Evolutionary conservation across 2,797 vertebrate genomes (phyloP), one percentile per base, ranked within the genome.

Genomic region (Sebastes jordani): DNA sequence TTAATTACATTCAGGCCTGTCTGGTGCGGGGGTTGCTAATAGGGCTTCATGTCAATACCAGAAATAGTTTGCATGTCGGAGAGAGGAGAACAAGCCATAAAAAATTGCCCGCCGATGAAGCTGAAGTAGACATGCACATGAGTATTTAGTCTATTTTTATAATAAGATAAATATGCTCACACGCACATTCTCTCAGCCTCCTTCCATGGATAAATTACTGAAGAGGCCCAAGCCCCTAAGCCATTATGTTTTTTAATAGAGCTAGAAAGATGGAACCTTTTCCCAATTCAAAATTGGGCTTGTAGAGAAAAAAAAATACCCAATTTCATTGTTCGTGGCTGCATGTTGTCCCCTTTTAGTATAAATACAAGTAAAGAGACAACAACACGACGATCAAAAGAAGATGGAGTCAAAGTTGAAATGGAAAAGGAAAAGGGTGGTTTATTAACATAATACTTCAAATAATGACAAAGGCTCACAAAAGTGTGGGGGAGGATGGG

Each of bases 81-180:
- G 18, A 20, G 8, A 52, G 0, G 8, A 20, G 4, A n/a, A 52
- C 11, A 10, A 54, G 9, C n/a, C 9, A 54, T 9, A 54, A 55
- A 55, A 22, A 25, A 0, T 6, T 55, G 2, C 11, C 5, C 5
- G 0, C 22, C 54, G 0, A n/a, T 52, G 46, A n/a, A 9, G 46
- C 20, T 52, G 46, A 52, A n/a, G 46, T 52, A 8, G 2, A n/a
- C 18, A 52, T 52, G 46, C 46, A 20, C n/a, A n/a, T n/a, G 46
- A 52, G 1, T 46, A 18, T 46, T 46, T 16, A 16, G 42, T 46
- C 46, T n/a, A n/a, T 52, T 52, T 52, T n/a, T 52, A n/a, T 8
- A 52, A 52, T 16, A 7, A 46, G 42, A 18, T 16, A 0, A 42
- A 16, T 6, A 42, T 42, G 14, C 38, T 42, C 38, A 42, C 0